Base-by-base conservation (phyloP, 2,113 vertebrate species). In the Abramis brama region DNA sequence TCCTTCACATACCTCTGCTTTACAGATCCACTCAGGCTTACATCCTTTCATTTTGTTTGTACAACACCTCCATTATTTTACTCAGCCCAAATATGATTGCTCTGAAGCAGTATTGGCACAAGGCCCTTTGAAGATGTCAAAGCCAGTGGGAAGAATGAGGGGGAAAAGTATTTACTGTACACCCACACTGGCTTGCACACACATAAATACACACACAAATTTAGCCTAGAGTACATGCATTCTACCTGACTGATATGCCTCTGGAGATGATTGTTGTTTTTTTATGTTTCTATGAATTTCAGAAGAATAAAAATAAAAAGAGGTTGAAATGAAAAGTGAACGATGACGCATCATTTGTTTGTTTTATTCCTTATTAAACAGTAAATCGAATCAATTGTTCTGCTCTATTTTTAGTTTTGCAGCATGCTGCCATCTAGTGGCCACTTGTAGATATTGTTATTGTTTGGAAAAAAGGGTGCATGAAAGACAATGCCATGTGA, bases 221-320 rank as follows among this genome's bases (percentile, higher is more conserved):
- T 68, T 66, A 55, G 36, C 8, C 12, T 50, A 47, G 12, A 30
- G n/a, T 47, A 52, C 17, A 70, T 23, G 60, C 45, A 70, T 70
- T 70, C 27, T 30, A 45, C 43, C 50, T 55, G 25, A 30, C 43
- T 50, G 57, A 52, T 52, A 68, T 82, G 62, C 79, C 79, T 82
- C 62, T 70, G 79, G 19, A 81, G 43, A 75, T 30, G 47, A 83
- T 68, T 82, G 70, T 73, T 76, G 68, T 25, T 90, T 90, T 90
- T 90, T 79, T 89, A 88, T 89, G 79, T 90, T 90, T 90, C 75
- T 90, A 88, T 82, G n/a, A 90, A 86, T 76, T 89, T 77, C 77
- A 73, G 71, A 88, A 52, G 33, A 88, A 89, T 88, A 85, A 88
- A 90, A 50, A 30, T 21, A 70, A 70, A 57, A 68, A 50, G 76